A percentile compares a stretch with the other conserved stretches of the same genome.
Evolutionary conservation across 2,888 invertebrate species (phyloP).

Genomic region (Villa cingulata): DNA sequence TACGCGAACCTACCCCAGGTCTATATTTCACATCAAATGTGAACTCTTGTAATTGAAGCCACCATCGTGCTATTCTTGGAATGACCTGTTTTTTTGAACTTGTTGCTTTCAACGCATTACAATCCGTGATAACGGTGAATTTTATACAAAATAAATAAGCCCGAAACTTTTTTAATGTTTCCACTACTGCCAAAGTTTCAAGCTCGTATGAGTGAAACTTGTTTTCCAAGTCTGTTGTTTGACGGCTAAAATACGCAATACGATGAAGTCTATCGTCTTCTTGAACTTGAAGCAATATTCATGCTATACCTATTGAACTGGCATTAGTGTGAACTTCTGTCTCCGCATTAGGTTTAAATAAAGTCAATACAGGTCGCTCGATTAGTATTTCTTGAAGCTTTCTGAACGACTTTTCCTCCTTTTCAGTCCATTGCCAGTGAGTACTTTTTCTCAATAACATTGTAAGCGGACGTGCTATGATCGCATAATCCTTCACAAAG

Average conservation of each 20-base stretch:
- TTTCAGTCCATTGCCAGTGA: slow-evolving; percentile 3
- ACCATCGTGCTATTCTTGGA: too few relatives aligned
- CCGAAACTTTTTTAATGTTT: slow-evolving; percentile 5
- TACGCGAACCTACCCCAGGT: too few relatives aligned
- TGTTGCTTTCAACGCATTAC: slow-evolving; percentile 1
- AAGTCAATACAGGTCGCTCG: neutral
- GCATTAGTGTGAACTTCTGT: slow-evolving; percentile 19
- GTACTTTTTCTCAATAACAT: slow-evolving; percentile 3
- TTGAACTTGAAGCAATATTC: neutral
- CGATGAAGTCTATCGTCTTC: slow-evolving; percentile 13
- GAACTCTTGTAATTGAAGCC: slow-evolving; percentile 24
- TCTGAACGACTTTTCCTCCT: neutral
- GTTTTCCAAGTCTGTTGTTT: slow-evolving; percentile 17
- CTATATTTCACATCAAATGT: slow-evolving; percentile 20
- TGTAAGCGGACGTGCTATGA: slow-evolving; percentile 11
- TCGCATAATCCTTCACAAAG: slow-evolving; percentile 1
- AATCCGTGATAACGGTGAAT: slow-evolving; percentile 6
- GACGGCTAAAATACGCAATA: slow-evolving; percentile 21
- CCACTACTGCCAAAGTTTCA: neutral
- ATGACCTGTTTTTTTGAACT: neutral
- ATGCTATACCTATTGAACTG: slow-evolving; percentile 6
- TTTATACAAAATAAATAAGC: slow-evolving; percentile 5
- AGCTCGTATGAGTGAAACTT: slow-evolving; percentile 11
- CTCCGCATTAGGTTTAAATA: slow-evolving; percentile 1
- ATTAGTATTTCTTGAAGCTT: neutral